Percentiles rank a stretch among this genome's conserved stretches.
Conservation (phyloP, 2,888 invertebrate genomes). For the Euproctis similis region DNA sequence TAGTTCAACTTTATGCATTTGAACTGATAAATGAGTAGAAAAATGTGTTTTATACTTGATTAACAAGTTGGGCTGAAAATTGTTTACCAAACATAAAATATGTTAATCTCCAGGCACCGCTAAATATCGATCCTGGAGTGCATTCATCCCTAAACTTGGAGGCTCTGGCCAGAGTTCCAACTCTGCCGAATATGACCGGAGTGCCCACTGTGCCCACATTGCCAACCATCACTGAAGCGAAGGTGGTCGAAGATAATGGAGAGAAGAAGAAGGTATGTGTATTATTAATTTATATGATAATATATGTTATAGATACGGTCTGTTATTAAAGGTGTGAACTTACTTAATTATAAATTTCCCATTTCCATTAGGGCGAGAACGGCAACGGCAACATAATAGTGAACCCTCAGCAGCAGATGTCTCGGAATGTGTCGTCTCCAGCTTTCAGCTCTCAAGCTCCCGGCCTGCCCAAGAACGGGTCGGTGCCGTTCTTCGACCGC, state of each 20-base stretch:
- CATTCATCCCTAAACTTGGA: constrained; percentile 94
- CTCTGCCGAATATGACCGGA: constrained; percentile 84
- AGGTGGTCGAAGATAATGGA: constrained; percentile 78
- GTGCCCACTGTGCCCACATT: constrained; percentile 90
- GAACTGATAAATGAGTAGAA: too few relatives aligned
- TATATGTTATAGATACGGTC: too few relatives aligned
- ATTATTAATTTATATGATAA: neutral
- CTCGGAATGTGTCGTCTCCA: constrained; percentile 91
- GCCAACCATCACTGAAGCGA: constrained; percentile 92
- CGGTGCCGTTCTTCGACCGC: constrained; percentile 92
- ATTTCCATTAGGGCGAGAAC: constrained; percentile 26
- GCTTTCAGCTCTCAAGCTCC: constrained; percentile 85
- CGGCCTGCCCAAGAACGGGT: constrained; percentile 89
- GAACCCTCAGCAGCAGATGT: constrained; percentile 68
- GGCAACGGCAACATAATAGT: constrained; percentile 45
- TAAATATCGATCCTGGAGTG: constrained; percentile 95
- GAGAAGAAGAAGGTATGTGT: constrained; percentile 46
- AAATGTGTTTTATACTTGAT: too few relatives aligned
- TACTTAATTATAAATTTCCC: too few relatives aligned
- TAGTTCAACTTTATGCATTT: too few relatives aligned
- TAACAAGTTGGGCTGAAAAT: too few relatives aligned
- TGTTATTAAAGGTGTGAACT: too few relatives aligned
- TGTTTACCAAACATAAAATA: too few relatives aligned
- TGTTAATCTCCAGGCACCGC: constrained; percentile 71
- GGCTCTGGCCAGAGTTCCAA: constrained; percentile 68